These are phyloP conservation scores for Clarias gariepinus DNA, from an alignment of 2,113 vertebrate species.

Conservation along the genomic window DNA sequence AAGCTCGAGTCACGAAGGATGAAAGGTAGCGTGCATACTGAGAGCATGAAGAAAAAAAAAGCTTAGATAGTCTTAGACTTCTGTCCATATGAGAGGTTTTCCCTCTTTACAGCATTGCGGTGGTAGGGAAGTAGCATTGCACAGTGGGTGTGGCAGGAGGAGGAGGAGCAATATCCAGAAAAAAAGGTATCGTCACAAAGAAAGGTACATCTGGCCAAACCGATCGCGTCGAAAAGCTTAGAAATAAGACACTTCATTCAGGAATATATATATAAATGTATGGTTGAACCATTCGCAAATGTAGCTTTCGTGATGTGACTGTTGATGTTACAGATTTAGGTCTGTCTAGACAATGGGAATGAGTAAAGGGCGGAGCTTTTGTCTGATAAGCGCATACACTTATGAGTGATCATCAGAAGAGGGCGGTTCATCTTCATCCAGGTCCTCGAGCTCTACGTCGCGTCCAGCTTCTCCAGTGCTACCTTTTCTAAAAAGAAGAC, in stretches of 20 bases:
- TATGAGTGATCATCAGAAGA: constrained; percentile 46
- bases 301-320: no score
- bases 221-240: background rate
- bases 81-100: background rate
- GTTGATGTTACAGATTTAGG: background rate
- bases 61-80: background rate
- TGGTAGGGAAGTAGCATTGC: background rate
- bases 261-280: background rate
- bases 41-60: background rate
- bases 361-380: constrained; percentile 10
- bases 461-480: constrained; percentile 73
- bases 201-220: background rate
- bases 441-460: constrained; percentile 76
- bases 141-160: background rate
- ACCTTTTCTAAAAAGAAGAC: constrained; percentile 65
- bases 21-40: background rate
- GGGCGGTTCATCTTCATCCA: constrained; percentile 74
- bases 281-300: background rate
- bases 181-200: background rate
- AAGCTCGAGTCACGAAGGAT: background rate
- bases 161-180: background rate
- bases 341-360: background rate
- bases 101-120: background rate
- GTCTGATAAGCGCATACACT: background rate
- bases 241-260: constrained; percentile 1